Evolutionary conservation across 2,113 vertebrate species (phyloP), one percentile per base, ranked within the genome.

Genomic region (Engraulis encrasicolus): DNA sequence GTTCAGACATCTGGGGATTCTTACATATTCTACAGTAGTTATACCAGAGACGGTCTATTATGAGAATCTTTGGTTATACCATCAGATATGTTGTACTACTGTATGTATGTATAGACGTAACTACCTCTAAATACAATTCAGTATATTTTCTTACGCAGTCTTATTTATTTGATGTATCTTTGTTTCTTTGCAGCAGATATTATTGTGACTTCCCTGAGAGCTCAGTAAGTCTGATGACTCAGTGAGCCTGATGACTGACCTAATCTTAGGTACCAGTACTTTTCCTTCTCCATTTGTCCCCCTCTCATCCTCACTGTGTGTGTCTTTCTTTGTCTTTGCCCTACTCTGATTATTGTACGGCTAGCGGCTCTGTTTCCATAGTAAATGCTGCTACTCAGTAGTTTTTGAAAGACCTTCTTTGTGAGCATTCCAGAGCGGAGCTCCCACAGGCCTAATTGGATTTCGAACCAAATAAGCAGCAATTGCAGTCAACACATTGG

Each of bases 171-270:
- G n/a, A n/a, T n/a, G n/a, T n/a, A n/a, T n/a, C n/a, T n/a, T n/a
- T 85, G 36, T 38, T 34, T 38, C 66, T 49, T 50, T 79, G 14
- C n/a, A 23, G 81, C 54, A 61, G 6, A 77, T 61, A 7, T 23
- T 27, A 78, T 23, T 1, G 27, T 88, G 78, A 40, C 85, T 61
- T 87, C n/a, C n/a, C n/a, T n/a, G n/a, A n/a, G n/a, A n/a, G n/a
- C n/a, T n/a, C n/a, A n/a, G n/a, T n/a, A n/a, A n/a, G n/a, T 86
- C 88, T 93, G 92, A 92, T 92, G 80, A 61, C 54, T 61, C 54
- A n/a, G 6, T 61, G 11, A 61, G 54, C 20, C 54, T 23, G 54
- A 54, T 86, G 86, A 89, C 91, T 88, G 91, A 91, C 87, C 79
- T 83, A 82, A 81, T 89, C 83, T 87, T 89, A 93, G 91, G 93